Base-by-base conservation (phyloP, 1,140 invertebrate genomes). In the Drosophila ambigua region DNA sequence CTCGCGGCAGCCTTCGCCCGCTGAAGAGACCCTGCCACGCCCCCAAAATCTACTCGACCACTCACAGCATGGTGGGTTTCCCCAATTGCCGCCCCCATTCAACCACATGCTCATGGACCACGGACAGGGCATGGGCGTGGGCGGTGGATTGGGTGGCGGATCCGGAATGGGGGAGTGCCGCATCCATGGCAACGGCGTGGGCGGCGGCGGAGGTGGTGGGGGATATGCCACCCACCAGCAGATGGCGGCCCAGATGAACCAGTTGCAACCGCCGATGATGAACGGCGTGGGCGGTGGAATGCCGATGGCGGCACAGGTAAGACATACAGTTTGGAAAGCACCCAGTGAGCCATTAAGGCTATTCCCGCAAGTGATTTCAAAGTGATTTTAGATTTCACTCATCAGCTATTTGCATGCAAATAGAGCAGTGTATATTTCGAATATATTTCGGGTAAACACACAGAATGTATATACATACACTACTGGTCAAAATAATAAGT, bases 1-100 rank as follows among this genome's bases (percentile, higher is more conserved):
- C n/a, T 98, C 97, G 77, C 94, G 96, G 81, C 97, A 98, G 90
- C 97, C 96, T 20, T 98, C 97, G 7, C 97, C 97, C 4, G 96
- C 96, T 8, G 96, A 97, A 90, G 97, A 98, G 73, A 72, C 76
- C 15, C 62, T 91, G 59, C 81, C 90, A 71, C 85, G 91, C 16
- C 80, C 83, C 54, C 78, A 77, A 5, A 89, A 74, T 50, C 50
- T 92, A 49, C 64, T 92, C 28, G 90, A 91, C 76, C 88, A 82
- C 45, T 48, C 65, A 8, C 85, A 85, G 50, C 84, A 91, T 72
- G 73, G 76, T 41, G 74, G 77, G 0, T 91, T 91, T 41, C 90
- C 87, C 45, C 87, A 83, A 50, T 52, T 87, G 67, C 91, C 90
- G 20, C 79, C 77, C 13, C 78, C 77, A 28, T 90, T 91, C 16